Conservation (phyloP, 2,888 invertebrate species). For the Bugula neritina region DNA sequence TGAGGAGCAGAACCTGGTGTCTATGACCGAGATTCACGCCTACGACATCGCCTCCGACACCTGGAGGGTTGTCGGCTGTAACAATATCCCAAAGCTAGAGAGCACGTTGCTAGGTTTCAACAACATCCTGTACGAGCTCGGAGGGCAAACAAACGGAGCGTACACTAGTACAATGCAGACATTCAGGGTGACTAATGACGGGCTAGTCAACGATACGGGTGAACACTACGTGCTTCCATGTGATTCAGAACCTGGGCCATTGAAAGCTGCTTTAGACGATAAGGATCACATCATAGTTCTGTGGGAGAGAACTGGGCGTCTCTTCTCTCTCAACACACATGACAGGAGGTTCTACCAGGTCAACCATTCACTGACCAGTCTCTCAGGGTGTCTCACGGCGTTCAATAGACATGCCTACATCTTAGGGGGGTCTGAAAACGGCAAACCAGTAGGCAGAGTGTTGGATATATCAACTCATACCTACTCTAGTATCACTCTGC, state of each 20-base stretch:
- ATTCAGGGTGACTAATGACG: neutral
- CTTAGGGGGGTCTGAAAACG: neutral
- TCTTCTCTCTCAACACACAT: constrained; percentile 11
- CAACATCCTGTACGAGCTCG: neutral
- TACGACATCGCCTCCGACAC: neutral
- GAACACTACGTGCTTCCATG: constrained; percentile 22
- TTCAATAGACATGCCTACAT: constrained; percentile 8
- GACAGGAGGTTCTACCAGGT: neutral
- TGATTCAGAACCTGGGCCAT: neutral
- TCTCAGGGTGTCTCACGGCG: constrained; percentile 2
- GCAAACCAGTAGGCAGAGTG: neutral
- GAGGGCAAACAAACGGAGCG: neutral
- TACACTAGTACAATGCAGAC: constrained; percentile 21
- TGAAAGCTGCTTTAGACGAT: neutral
- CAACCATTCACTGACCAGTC: neutral
- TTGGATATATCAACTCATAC: neutral
- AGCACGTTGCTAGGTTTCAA: neutral
- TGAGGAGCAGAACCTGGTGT: constrained; percentile 36
- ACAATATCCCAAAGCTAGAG: constrained; percentile 15
- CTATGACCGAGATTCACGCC: constrained; percentile 32
- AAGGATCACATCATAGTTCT: neutral
- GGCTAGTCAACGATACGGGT: neutral
- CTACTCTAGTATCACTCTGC: neutral
- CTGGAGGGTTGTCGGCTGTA: neutral
- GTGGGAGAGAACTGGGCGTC: constrained; percentile 2